Percentiles rank a stretch among this genome's conserved stretches.
phyloP scores from a whole-genome alignment of 1,140 invertebrate species.

The Lordiphosa mommai region DNA sequence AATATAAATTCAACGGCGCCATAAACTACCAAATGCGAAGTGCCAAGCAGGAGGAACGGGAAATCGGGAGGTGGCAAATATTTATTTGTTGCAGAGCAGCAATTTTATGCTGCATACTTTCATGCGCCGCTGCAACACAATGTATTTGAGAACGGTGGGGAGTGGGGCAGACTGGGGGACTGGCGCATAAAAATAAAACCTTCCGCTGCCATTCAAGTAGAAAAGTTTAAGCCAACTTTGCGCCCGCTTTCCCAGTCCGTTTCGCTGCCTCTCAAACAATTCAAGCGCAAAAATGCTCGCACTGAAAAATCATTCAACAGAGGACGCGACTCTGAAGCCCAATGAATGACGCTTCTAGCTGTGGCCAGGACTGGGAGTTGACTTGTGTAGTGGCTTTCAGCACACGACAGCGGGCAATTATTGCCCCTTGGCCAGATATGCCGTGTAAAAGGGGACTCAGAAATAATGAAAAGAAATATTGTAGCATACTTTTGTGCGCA shows the following conservation, averaged over 20 bases:
- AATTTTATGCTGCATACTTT: constrained; percentile 73
- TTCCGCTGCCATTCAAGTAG: constrained; percentile 75
- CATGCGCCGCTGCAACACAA: constrained; percentile 60
- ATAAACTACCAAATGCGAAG: constrained; percentile 39
- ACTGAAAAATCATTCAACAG: constrained; percentile 58
- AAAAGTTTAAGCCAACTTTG: constrained; percentile 75
- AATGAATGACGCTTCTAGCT: neutral
- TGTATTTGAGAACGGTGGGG: too few species aligned
- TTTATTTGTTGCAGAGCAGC: constrained; percentile 69
- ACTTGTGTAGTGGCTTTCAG: constrained; percentile 36
- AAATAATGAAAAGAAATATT: constrained; percentile 20
- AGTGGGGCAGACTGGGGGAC: constrained; percentile 23
- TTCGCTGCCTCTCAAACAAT: constrained; percentile 19
- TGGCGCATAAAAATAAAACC: constrained; percentile 72
- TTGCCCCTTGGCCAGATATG: constrained; percentile 31
- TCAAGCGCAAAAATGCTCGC: constrained; percentile 53
- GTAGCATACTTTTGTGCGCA: constrained; percentile 41
- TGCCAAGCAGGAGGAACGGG: neutral
- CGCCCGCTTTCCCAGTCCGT: constrained; percentile 14
- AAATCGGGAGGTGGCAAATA: constrained; percentile 41
- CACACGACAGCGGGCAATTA: constrained; percentile 43
- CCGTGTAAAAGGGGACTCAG: neutral
- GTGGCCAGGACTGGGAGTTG: constrained; percentile 2
- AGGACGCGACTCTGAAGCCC: constrained; percentile 26
- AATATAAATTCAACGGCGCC: constrained; percentile 67